Percentiles rank a stretch among this genome's conserved stretches.
Evolutionary conservation across 1,140 invertebrate species (phyloP).

Genomic region (Acromyrmex heyeri): DNA sequence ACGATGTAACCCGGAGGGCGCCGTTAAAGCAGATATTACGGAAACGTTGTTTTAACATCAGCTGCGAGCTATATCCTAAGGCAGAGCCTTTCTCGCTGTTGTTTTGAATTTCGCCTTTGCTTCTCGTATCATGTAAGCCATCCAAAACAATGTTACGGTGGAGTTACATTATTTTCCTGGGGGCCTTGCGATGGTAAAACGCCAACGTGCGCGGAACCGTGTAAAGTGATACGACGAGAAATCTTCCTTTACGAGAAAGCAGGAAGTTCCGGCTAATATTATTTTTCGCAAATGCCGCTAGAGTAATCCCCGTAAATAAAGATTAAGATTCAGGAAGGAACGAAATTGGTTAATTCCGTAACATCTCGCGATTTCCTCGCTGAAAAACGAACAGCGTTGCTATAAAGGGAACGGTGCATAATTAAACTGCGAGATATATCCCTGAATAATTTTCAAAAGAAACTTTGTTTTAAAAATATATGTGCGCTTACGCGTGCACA

Average conservation of each 20-base stretch:
- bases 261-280: constrained; percentile 27
- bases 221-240: constrained; percentile 30
- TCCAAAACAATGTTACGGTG: constrained; percentile 41
- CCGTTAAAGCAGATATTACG: constrained; percentile 60
- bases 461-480: constrained; percentile 56
- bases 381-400: neutral
- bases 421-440: constrained; percentile 54
- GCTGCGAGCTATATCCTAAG: constrained; percentile 14
- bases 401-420: neutral
- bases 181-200: constrained; percentile 7
- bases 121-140: constrained; percentile 30
- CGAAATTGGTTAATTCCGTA: constrained; percentile 21
- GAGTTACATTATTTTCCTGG: constrained; percentile 49
- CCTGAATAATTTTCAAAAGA: constrained; percentile 39
- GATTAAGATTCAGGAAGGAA: constrained; percentile 7
- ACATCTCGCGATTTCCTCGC: constrained; percentile 1
- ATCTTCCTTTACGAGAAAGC: constrained; percentile 34
- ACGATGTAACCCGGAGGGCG: constrained; percentile 34
- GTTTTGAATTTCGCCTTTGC: constrained; percentile 47
- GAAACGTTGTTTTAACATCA: constrained; percentile 56
- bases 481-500: neutral
- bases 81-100: neutral
- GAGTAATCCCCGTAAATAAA: constrained; percentile 39
- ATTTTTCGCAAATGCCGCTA: neutral
- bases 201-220: neutral